Evolutionary conservation across 1,140 invertebrate genomes (phyloP), one percentile per base, ranked within the genome.

Genomic region (Papilio xuthus): DNA sequence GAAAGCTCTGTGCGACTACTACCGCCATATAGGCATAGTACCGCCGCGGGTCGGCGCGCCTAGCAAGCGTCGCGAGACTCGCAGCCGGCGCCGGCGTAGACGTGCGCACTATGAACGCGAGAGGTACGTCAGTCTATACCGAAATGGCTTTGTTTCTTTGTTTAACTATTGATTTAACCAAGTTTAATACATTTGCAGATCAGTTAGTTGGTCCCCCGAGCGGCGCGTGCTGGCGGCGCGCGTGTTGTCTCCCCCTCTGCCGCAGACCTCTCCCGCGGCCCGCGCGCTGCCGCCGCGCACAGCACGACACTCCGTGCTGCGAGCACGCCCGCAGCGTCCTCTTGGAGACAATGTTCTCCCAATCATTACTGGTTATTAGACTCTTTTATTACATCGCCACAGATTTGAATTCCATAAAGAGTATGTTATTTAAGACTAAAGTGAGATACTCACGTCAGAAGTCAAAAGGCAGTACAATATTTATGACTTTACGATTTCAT

Each of bases 1-100:
- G 28, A 93, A 92, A 81, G 87, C 89, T 15, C 80, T 94, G 7
- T 94, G 90, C 77, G 91, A 94, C 73, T 94, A 93, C 78, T 94
- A 93, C 76, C 84, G 91, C 0, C 91, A 94, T 70, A 81, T 91
- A 9, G 87, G 86, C 0, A 87, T 92, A n/a, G 90, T 94, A 23
- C 89, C 92, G 10, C 88, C 88, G 18, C 86, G 89, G 8, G 76
- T 89, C 7, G 82, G 88, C 18, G 74, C 77, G 3, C 74, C 76
- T 10, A 83, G 32, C 23, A 93, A 90, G 78, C 92, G 90, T 79
- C 89, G 88, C 50, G 88, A 92, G 12, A 60, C 77, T 0, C 82
- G 88, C 7, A 83, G 88, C 3, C 85, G 88, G 10, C 84, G 89
- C 7, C 84, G 90, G 15, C 83, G 87, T 10, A 86, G 88, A 73